A percentile compares a stretch with the other conserved stretches of the same genome.
phyloP scores from a whole-genome alignment of 2,888 invertebrate species.

The Hylaea fasciaria region DNA sequence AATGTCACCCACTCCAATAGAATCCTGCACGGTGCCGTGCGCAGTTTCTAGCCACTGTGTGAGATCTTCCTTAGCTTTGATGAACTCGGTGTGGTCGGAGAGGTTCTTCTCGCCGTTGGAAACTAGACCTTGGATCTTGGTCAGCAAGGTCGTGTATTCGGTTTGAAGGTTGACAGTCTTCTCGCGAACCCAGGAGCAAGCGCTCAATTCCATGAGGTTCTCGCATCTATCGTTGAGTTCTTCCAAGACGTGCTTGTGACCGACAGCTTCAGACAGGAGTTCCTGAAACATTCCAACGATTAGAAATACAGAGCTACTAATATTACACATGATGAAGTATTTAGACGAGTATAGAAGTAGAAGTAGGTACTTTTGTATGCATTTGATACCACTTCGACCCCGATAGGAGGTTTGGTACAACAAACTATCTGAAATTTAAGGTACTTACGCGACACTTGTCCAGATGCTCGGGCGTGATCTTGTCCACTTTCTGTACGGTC shows the following conservation, averaged over 20 bases:
- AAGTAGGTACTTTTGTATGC: too few species aligned
- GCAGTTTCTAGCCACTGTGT: constrained; percentile 93
- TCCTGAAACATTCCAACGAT: constrained; percentile 67
- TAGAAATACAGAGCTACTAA: not conserved
- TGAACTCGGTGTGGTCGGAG: constrained; percentile 95
- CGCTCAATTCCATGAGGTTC: constrained; percentile 93
- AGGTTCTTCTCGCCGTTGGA: constrained; percentile 95
- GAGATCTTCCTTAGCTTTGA: constrained; percentile 93
- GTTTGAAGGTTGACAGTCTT: constrained; percentile 94
- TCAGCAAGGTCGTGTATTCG: constrained; percentile 91
- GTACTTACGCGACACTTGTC: constrained; percentile 88
- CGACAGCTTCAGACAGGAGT: constrained; percentile 90
- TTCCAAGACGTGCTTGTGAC: constrained; percentile 91
- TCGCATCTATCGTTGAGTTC: constrained; percentile 95
- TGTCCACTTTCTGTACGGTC: constrained; percentile 87
- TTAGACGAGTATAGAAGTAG: too few species aligned
- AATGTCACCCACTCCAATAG: constrained; percentile 92
- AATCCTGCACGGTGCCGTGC: constrained; percentile 92
- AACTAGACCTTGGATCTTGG: constrained; percentile 91
- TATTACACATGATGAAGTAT: too few species aligned
- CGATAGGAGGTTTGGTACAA: not conserved
- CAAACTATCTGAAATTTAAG: not conserved
- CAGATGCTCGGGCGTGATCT: constrained; percentile 91
- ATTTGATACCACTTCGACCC: too few species aligned
- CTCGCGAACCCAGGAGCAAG: constrained; percentile 93